phyloP scores from a whole-genome alignment of 2,113 vertebrate genomes.

The Smithornis capensis region DNA sequence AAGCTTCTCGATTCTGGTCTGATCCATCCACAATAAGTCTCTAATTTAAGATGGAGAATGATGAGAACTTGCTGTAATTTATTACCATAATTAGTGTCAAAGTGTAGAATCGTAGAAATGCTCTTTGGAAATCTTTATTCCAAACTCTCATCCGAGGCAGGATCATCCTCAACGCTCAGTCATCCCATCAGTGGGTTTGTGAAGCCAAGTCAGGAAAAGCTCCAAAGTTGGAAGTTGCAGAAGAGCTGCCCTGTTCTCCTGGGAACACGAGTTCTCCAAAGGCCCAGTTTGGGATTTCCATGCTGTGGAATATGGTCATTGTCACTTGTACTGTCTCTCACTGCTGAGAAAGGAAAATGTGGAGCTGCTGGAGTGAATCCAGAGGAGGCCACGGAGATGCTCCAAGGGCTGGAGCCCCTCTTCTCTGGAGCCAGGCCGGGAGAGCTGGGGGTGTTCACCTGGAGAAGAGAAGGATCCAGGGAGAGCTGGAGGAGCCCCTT shows the following conservation, averaged over 20 bases:
- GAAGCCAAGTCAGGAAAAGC: background rate
- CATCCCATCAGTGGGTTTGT: background rate
- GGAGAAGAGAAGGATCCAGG: background rate
- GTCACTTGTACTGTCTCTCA: background rate
- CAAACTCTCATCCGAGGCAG: background rate
- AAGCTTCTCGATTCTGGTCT: background rate
- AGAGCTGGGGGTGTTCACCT: background rate
- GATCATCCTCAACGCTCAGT: background rate
- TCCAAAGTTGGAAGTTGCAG: background rate
- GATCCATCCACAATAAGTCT: background rate
- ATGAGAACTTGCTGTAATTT: background rate
- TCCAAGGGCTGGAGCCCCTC: background rate
- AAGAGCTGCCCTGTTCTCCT: background rate
- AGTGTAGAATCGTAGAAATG: background rate
- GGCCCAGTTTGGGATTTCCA: background rate
- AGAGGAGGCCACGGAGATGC: fast-evolving
- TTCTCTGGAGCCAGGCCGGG: background rate
- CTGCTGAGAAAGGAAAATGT: background rate
- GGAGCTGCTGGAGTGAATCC: background rate
- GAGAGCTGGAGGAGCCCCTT: background rate
- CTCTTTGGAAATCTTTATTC: background rate
- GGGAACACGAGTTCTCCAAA: background rate
- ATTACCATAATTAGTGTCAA: background rate
- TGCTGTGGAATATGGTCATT: fast-evolving
- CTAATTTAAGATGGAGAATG: background rate